These are phyloP conservation scores for Gastrophysa polygoni DNA, from an alignment of 2,888 invertebrate genomes.

Conservation along the genomic window DNA sequence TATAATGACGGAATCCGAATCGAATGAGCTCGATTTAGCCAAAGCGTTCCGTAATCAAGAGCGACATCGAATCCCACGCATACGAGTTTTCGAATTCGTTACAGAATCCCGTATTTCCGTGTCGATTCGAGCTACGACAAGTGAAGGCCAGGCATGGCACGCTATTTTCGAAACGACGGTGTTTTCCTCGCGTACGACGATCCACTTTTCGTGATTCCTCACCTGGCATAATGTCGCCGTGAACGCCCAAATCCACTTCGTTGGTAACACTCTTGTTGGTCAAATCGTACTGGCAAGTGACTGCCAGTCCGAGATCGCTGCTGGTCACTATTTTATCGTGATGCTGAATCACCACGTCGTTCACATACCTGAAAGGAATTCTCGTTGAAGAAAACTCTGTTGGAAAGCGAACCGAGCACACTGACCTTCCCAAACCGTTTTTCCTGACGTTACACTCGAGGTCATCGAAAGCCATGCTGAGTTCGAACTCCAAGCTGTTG, in stretches of 20 bases:
- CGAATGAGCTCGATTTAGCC: too few relatives aligned
- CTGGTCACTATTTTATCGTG: slow-evolving; percentile 95
- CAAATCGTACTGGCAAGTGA: slow-evolving; percentile 92
- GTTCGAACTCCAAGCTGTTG: slow-evolving; percentile 86
- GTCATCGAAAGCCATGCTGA: slow-evolving; percentile 91
- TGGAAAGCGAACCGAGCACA: too few relatives aligned
- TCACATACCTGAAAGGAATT: slow-evolving; percentile 64
- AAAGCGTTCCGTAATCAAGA: too few relatives aligned
- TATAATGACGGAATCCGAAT: too few relatives aligned
- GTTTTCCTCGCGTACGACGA: background rate
- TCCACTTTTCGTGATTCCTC: slow-evolving; percentile 11
- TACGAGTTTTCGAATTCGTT: too few relatives aligned
- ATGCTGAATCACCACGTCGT: slow-evolving; percentile 93
- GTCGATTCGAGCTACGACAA: too few relatives aligned
- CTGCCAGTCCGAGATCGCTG: slow-evolving; percentile 89
- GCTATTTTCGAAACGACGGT: background rate
- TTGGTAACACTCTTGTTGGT: slow-evolving; percentile 94
- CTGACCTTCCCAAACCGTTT: slow-evolving; percentile 74
- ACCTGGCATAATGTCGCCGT: slow-evolving; percentile 73
- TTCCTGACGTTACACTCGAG: slow-evolving; percentile 92
- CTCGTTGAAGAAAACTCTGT: background rate
- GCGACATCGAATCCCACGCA: too few relatives aligned
- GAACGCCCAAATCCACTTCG: slow-evolving; percentile 87
- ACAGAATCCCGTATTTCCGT: too few relatives aligned
- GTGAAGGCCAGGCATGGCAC: too few relatives aligned